Conservation (phyloP, 1,140 invertebrate species). For the Zaprionus camerounensis region DNA sequence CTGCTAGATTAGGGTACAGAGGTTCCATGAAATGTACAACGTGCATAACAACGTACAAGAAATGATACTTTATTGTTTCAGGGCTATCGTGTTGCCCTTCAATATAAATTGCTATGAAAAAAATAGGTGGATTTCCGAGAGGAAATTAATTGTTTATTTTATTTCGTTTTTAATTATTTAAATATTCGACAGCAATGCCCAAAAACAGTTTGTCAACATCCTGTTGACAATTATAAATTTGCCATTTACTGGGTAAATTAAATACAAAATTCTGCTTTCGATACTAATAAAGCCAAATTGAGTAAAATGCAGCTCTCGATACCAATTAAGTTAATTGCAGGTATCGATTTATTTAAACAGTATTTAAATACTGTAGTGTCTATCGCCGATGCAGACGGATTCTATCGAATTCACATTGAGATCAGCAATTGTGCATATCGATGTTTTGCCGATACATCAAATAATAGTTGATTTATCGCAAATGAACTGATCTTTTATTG, state of each 20-base stretch:
- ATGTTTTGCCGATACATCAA: not conserved
- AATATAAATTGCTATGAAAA: slow-evolving; percentile 11
- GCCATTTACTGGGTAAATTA: no score
- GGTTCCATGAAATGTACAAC: slow-evolving; percentile 8
- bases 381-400: no score
- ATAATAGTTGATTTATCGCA: no score
- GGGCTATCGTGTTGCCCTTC: slow-evolving; percentile 28
- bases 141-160: slow-evolving; percentile 6
- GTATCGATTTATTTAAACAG: no score
- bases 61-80: slow-evolving; percentile 25
- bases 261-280: no score
- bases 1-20: not conserved
- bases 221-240: not conserved
- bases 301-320: no score
- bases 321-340: no score
- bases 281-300: no score
- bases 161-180: not conserved
- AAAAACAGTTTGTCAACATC: not conserved
- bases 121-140: not conserved
- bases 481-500: not conserved
- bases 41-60: slow-evolving; percentile 13
- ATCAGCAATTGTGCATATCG: not conserved
- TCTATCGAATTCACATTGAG: no score
- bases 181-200: not conserved
- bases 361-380: no score